Evolutionary conservation across 2,797 vertebrate genomes (phyloP).

Genomic region (Cirrhinus mrigala): DNA sequence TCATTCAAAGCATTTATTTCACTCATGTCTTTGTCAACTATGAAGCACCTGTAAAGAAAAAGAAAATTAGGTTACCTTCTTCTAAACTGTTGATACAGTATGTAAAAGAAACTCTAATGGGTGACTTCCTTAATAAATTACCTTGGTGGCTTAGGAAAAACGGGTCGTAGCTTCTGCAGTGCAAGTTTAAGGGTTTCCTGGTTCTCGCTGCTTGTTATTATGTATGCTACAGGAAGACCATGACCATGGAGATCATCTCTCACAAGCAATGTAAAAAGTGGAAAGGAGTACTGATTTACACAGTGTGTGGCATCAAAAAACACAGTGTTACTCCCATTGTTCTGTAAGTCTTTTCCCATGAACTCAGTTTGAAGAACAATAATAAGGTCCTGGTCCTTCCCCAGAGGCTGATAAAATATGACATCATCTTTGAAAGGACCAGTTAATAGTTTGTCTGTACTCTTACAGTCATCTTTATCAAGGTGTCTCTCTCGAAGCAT

Average conservation of each 20-base stretch:
- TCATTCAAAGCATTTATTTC: too few species aligned
- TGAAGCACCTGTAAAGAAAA: too few species aligned
- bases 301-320: slow-evolving; percentile 17
- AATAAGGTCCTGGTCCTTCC: slow-evolving; percentile 3
- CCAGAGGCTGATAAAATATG: slow-evolving; percentile 11
- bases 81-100: too few species aligned
- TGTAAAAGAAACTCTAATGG: too few species aligned
- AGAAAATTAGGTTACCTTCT: too few species aligned
- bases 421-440: slow-evolving; percentile 8
- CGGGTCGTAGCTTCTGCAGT: too few species aligned
- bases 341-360: slow-evolving; percentile 7
- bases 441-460: slow-evolving; percentile 3
- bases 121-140: too few species aligned
- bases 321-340: slow-evolving; percentile 12
- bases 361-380: slow-evolving; percentile 4
- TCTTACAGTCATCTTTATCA: slow-evolving; percentile 23
- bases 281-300: slow-evolving; percentile 24
- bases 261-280: slow-evolving; percentile 27
- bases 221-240: too few species aligned
- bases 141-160: too few species aligned
- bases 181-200: too few species aligned
- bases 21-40: too few species aligned
- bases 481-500: slow-evolving; percentile 9
- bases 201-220: too few species aligned
- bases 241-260: background rate